Base-by-base conservation (phyloP, 64 coral and sea anemone species). In the Actinia equina region DNA sequence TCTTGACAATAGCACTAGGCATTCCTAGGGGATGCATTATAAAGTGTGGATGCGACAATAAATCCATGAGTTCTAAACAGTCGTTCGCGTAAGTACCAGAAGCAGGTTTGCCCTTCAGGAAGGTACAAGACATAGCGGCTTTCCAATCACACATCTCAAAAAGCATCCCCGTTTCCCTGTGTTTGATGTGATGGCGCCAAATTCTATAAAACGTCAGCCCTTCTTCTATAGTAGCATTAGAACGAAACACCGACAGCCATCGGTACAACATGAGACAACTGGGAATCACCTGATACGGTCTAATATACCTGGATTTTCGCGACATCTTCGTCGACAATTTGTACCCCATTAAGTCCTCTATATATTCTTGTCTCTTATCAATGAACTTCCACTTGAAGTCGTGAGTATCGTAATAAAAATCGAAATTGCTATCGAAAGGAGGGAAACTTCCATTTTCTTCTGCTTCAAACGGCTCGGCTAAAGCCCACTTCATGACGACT, bases 141-240 rank as follows among this genome's bases (percentile, higher is more conserved):
- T 98, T 98, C 96, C 96, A 98, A 67, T 98, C 96, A 77, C 77
- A 98, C 25, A 94, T 55, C 65, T 98, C 96, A 88, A 98, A 98
- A 52, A 95, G 83, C 26, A 98, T 65, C 45, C 93, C 90, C 1
- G 90, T 98, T 19, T 77, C 83, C n/a, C 70, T 87, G 63, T 98
- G 96, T 74, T 94, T 90, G 7, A 98, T 67, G 16, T 92, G 90
- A 53, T 95, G 92, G 14, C 96, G 80, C 96, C 96, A 98, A 53
- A 98, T 89, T 41, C 96, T 85, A 70, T 98, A 98, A 90, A 95
- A 98, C 5, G 96, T 92, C 8, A 98, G 79, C 7, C 96, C 96
- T 4, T 86, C 80, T 64, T 98, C 96, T 41, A 92, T 90, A 23
- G 85, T 94, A 69, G 77, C 88, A 41, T 90, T 77, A 19, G 93